These are phyloP conservation scores for Heliconius eleuchia DNA, from an alignment of 1,140 invertebrate genomes.

Conservation along the genomic window DNA sequence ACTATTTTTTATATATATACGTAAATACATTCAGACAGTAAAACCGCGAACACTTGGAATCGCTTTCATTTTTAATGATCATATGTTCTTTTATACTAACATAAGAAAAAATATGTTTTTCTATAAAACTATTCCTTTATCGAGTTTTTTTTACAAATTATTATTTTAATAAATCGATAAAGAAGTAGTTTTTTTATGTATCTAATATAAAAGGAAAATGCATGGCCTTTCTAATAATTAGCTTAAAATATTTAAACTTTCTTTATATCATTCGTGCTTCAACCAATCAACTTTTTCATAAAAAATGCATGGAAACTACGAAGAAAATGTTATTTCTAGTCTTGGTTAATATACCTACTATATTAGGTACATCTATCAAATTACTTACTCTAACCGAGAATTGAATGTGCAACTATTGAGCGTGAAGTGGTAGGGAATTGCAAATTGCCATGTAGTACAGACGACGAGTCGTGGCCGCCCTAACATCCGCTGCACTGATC, in stretches of 20 bases:
- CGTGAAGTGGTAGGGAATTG: background rate
- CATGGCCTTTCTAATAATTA: background rate
- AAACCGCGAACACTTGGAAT: too few relatives aligned
- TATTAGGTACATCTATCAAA: too few relatives aligned
- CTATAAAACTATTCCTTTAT: too few relatives aligned
- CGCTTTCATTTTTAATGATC: too few relatives aligned
- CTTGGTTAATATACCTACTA: background rate
- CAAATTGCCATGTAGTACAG: background rate
- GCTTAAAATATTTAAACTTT: background rate
- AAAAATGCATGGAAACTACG: background rate
- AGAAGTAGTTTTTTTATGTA: background rate
- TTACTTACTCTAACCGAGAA: background rate
- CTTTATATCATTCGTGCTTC: slow-evolving; percentile 2
- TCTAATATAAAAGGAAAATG: slow-evolving; percentile 1
- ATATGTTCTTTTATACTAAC: too few relatives aligned
- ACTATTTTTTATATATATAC: too few relatives aligned
- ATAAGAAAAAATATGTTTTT: too few relatives aligned
- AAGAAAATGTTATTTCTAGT: background rate
- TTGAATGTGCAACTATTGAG: background rate
- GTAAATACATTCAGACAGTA: too few relatives aligned
- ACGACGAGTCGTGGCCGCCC: too few relatives aligned
- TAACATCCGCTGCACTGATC: too few relatives aligned
- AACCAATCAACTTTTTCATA: background rate
- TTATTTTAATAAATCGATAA: background rate
- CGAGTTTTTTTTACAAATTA: too few relatives aligned